Evolutionary conservation across 1,140 invertebrate species (phyloP), one percentile per base, ranked within the genome.

Genomic region (Carcinoscorpius rotundicauda): DNA sequence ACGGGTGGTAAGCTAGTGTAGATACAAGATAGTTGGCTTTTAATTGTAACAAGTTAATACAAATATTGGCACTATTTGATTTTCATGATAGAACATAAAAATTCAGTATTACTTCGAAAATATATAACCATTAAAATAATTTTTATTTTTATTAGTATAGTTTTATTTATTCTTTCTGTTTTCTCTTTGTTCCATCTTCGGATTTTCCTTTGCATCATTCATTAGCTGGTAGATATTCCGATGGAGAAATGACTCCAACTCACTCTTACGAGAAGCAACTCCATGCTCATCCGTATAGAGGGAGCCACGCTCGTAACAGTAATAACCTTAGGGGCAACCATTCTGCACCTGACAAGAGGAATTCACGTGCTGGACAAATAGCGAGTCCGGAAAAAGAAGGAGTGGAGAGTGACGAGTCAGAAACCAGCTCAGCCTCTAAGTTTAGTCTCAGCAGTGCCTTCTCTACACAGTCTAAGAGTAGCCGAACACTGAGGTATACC

Each of bases 341-440:
- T 29, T 29, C 29, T 29, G 29, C 29, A 29, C 29, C 29, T 29
- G 29, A 29, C 29, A 57, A 11, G 4, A 63, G 61, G 48, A 63
- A 51, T 49, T 56, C 65, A 48, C 51, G 61, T 29, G 55, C 55
- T 49, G 61, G 5, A 6, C 58, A 62, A 5, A 63, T 63, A 58
- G 64, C 59, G 50, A 58, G 61, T 50, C 50, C 63, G 29, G 59
- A 49, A 10, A 53, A 62, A 62, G 64, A 53, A 51, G 68, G 60
- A 49, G 58, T 64, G 48, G 71, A 71, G 58, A 69, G 66, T 62
- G 69, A 72, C 51, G 69, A 64, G 55, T 70, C 69, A 10, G 71
- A 72, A 66, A 69, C 66, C 50, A 70, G 69, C 60, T 69, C 69
- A 51, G 65, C 65, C 48, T 72, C 71, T 50, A 72, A 71, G 66